These are phyloP conservation scores for Periphyllus acericola DNA, from an alignment of 2,888 invertebrate species.

Conservation along the genomic window DNA sequence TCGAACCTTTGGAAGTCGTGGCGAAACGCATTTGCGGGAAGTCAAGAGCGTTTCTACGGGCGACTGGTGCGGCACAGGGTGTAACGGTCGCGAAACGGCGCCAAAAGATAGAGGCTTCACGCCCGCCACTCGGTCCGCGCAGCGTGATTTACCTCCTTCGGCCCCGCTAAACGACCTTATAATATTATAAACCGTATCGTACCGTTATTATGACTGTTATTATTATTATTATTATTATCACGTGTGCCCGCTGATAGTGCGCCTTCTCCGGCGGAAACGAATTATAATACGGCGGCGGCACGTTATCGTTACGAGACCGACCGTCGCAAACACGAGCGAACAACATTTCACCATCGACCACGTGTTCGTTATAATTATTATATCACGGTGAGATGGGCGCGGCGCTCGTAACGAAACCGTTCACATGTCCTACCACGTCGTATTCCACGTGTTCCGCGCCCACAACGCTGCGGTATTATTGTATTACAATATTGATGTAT, in stretches of 20 bases:
- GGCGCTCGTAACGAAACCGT: too few relatives aligned
- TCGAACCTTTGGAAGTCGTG: too few relatives aligned
- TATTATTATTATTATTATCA: background rate
- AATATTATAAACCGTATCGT: background rate
- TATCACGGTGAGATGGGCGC: too few relatives aligned
- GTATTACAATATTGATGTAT: too few relatives aligned
- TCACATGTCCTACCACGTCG: too few relatives aligned
- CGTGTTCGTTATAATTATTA: too few relatives aligned
- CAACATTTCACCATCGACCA: too few relatives aligned
- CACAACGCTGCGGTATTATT: too few relatives aligned
- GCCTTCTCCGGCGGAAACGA: background rate
- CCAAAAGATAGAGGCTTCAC: slow-evolving; percentile 33
- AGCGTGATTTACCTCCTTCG: slow-evolving; percentile 20
- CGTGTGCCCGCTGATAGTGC: background rate
- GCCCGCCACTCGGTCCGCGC: background rate
- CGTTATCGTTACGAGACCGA: background rate
- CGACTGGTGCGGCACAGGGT: background rate
- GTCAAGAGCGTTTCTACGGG: too few relatives aligned
- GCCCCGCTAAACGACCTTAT: background rate
- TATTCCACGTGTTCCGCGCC: too few relatives aligned
- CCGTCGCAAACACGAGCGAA: too few relatives aligned
- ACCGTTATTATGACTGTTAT: background rate
- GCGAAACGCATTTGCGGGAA: too few relatives aligned
- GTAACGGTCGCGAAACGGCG: background rate
- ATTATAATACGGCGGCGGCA: background rate